Evolutionary conservation across 2,797 vertebrate genomes (phyloP).

Genomic region (Catharus ustulatus): DNA sequence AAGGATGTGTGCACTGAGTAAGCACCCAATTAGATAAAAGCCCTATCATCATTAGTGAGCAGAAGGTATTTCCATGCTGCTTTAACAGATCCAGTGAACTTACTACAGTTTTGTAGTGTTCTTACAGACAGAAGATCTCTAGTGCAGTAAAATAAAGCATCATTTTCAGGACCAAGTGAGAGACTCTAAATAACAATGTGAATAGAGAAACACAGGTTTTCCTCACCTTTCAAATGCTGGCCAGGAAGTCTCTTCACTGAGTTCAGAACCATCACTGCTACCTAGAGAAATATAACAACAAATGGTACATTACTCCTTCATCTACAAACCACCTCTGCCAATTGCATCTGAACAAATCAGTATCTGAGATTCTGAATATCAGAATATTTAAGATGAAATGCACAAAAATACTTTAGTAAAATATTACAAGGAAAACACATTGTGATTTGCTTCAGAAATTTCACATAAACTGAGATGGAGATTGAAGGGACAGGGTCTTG

Average conservation of each 20-base stretch:
- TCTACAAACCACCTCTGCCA: neutral
- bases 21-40: neutral
- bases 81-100: neutral
- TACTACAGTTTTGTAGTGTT: neutral
- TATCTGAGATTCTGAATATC: neutral
- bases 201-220: neutral
- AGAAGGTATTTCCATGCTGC: neutral
- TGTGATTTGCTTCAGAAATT: neutral
- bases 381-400: neutral
- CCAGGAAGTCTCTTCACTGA: conserved; percentile 98
- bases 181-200: neutral
- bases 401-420: neutral
- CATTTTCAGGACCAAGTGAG: neutral
- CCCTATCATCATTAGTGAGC: neutral
- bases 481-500: neutral
- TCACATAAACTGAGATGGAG: neutral
- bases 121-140: neutral
- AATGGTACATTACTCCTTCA: neutral
- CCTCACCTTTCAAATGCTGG: conserved; percentile 97
- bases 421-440: neutral
- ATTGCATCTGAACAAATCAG: neutral
- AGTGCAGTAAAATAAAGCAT: neutral
- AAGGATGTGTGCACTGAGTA: neutral
- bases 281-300: conserved; percentile 76
- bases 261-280: conserved; percentile 97